Percentiles rank a stretch among this genome's conserved stretches.
These are phyloP conservation scores for Neoseiulus cucumeris DNA, from an alignment of 1,140 invertebrate genomes.

Conservation along the genomic window DNA sequence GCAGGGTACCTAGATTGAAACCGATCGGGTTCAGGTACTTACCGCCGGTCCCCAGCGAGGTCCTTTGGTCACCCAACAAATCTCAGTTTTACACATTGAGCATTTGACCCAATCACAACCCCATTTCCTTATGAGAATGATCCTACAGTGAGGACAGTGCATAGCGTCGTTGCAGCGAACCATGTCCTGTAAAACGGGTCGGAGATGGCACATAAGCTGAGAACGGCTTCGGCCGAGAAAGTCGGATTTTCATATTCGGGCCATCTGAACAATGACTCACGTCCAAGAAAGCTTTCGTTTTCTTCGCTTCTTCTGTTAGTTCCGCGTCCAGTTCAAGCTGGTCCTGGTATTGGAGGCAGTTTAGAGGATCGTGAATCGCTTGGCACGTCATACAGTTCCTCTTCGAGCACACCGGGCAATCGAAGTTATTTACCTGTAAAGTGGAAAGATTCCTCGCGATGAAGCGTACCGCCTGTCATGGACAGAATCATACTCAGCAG, in stretches of 20 bases:
- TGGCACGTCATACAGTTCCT: constrained; percentile 73
- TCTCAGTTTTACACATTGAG: constrained; percentile 78
- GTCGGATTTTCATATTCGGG: too few relatives aligned
- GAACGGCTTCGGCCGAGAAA: too few relatives aligned
- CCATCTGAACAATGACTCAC: constrained; percentile 25
- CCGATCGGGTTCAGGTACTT: too few relatives aligned
- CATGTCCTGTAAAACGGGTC: constrained; percentile 38
- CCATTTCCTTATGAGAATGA: constrained; percentile 75
- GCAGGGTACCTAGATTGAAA: too few relatives aligned
- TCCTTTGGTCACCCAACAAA: constrained; percentile 78
- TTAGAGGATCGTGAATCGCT: constrained; percentile 59
- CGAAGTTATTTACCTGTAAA: constrained; percentile 44
- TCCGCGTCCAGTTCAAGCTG: constrained; percentile 43
- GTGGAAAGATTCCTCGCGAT: too few relatives aligned
- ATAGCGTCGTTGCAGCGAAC: constrained; percentile 62
- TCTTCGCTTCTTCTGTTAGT: constrained; percentile 40
- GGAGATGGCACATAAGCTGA: neutral
- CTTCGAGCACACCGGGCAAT: constrained; percentile 58
- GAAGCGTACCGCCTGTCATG: too few relatives aligned
- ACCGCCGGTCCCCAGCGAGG: constrained; percentile 56
- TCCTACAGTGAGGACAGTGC: constrained; percentile 56
- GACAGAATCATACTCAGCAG: too few relatives aligned
- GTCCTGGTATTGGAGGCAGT: constrained; percentile 66
- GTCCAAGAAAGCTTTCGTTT: constrained; percentile 53
- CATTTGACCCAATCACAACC: constrained; percentile 86